A percentile compares a stretch with the other conserved stretches of the same genome.
Evolutionary conservation across 2,113 vertebrate genomes (phyloP).

Genomic region (Catharus minimus): DNA sequence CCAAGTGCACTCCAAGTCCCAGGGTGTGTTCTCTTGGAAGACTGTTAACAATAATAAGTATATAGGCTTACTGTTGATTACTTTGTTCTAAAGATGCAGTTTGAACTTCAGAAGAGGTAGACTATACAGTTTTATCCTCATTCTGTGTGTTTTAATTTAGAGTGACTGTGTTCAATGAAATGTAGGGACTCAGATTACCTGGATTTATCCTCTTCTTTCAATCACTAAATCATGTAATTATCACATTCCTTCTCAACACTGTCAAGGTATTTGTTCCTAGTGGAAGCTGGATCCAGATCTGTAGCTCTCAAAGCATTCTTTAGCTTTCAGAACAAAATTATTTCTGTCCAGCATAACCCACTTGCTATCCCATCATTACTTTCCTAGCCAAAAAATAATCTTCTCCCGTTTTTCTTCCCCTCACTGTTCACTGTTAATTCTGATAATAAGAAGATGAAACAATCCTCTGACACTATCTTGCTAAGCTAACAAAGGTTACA

Average conservation of each 20-base stretch:
- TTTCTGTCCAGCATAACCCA: not conserved
- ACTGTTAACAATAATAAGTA: not conserved
- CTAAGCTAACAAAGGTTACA: not conserved
- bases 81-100: not conserved
- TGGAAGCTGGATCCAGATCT: not conserved
- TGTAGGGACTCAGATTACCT: not conserved
- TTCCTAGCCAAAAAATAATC: not conserved
- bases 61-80: not conserved
- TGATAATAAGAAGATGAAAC: not conserved
- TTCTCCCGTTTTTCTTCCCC: not conserved
- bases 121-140: not conserved
- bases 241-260: not conserved
- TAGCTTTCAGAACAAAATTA: not conserved
- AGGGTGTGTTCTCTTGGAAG: not conserved
- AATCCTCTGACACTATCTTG: not conserved
- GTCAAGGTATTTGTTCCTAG: not conserved
- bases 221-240: not conserved
- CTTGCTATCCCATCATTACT: not conserved
- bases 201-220: not conserved
- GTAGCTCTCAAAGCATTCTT: not conserved
- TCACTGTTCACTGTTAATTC: not conserved
- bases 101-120: not conserved
- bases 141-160: not conserved
- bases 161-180: not conserved
- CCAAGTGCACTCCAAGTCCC: not conserved